Evolutionary conservation across 1,140 invertebrate genomes (phyloP).

Genomic region (Helicoverpa armigera): DNA sequence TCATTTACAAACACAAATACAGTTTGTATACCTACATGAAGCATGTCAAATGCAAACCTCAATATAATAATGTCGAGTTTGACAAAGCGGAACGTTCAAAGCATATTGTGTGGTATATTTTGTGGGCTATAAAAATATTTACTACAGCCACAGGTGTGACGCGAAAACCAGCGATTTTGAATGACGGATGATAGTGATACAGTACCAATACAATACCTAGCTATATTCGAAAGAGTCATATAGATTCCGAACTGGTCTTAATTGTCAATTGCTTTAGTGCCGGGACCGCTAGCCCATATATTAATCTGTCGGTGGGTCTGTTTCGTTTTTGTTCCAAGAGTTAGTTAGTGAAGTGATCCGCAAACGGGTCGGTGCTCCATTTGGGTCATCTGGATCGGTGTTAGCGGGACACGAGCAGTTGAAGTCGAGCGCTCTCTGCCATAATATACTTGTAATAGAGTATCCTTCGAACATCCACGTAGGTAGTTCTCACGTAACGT

Average conservation of each 20-base stretch:
- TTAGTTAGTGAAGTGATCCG: conserved; percentile 62
- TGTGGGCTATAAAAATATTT: conserved; percentile 76
- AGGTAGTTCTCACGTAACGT: conserved; percentile 6
- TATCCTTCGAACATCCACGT: conserved; percentile 54
- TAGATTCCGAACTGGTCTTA: conserved; percentile 30
- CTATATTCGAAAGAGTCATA: conserved; percentile 54
- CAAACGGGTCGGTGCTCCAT: conserved; percentile 68
- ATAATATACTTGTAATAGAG: conserved; percentile 65
- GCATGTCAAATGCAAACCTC: conserved; percentile 7
- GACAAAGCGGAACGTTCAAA: conserved; percentile 67
- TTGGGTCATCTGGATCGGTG: conserved; percentile 72
- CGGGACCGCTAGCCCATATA: conserved; percentile 23
- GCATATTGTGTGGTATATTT: conserved; percentile 62
- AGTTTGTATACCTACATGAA: background rate
- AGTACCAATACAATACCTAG: conserved; percentile 44
- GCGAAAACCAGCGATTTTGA: conserved; percentile 61
- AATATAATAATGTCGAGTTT: conserved; percentile 49
- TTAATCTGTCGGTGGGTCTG: conserved; percentile 25
- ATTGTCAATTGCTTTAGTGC: conserved; percentile 45
- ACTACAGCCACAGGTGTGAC: conserved; percentile 76
- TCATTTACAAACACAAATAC: background rate
- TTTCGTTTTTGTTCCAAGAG: conserved; percentile 47
- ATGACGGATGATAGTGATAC: conserved; percentile 66
- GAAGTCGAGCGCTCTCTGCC: conserved; percentile 59
- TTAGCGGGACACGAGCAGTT: conserved; percentile 61